These are phyloP conservation scores for Petrolisthes manimaculis DNA, from an alignment of 2,888 invertebrate species.

Conservation along the genomic window DNA sequence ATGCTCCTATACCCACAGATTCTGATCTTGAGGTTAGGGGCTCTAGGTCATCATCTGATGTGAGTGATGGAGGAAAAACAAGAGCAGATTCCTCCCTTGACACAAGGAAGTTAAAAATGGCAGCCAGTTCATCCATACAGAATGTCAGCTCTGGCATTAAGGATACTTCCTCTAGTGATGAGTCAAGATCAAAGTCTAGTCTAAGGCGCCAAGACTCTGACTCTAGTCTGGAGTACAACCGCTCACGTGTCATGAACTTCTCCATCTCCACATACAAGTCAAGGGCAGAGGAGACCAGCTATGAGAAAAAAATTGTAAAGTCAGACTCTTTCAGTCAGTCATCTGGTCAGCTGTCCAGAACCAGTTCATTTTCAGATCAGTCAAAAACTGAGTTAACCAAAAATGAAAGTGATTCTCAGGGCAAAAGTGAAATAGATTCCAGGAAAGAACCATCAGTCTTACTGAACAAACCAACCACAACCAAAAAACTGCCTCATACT, in stretches of 20 bases:
- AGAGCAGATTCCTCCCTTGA: background rate
- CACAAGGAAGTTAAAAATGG: background rate
- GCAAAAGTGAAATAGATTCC: background rate
- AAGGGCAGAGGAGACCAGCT: slow-evolving; percentile 56
- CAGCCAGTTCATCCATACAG: background rate
- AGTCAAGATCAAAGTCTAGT: background rate
- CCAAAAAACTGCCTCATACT: background rate
- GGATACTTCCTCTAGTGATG: background rate
- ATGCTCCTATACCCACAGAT: slow-evolving; percentile 25
- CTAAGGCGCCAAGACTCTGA: background rate
- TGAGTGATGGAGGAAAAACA: slow-evolving; percentile 10
- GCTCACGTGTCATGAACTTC: slow-evolving; percentile 38
- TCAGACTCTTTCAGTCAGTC: slow-evolving; percentile 31
- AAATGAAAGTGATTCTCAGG: background rate
- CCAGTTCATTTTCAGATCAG: background rate
- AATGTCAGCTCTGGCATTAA: no score
- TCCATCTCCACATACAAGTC: slow-evolving; percentile 64
- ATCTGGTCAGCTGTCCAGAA: background rate
- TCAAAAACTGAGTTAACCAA: background rate
- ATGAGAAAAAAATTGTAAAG: slow-evolving; percentile 50
- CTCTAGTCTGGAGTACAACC: background rate
- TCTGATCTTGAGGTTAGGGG: slow-evolving; percentile 12
- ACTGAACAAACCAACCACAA: background rate
- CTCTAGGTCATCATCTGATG: slow-evolving; percentile 23
- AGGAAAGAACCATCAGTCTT: background rate